phyloP scores from a whole-genome alignment of 1,140 invertebrate genomes.

The Aphelenchoides fujianensis region DNA sequence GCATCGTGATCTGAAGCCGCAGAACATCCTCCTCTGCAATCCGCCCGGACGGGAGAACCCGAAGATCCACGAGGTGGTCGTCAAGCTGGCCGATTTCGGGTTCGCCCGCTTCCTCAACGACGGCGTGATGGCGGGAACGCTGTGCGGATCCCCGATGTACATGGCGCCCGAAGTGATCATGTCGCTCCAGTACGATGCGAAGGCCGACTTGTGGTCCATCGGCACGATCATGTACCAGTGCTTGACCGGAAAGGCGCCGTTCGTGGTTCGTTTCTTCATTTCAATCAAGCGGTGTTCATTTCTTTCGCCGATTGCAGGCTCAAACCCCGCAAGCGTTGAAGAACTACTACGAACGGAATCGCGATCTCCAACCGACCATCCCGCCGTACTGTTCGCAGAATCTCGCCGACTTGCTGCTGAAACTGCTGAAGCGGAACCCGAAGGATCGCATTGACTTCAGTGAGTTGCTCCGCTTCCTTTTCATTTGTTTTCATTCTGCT shows the following conservation, averaged over 20 bases:
- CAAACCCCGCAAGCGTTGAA: slow-evolving; percentile 96
- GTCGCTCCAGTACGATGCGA: slow-evolving; percentile 96
- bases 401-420: slow-evolving; percentile 78
- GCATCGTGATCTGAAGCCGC: slow-evolving; percentile 89
- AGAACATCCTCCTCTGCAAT: slow-evolving; percentile 64
- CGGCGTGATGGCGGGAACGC: slow-evolving; percentile 96
- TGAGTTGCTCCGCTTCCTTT: slow-evolving; percentile 36
- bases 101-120: slow-evolving; percentile 96
- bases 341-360: slow-evolving; percentile 91
- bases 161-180: slow-evolving; percentile 99
- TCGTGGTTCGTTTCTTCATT: slow-evolving; percentile 65
- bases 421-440: slow-evolving; percentile 84
- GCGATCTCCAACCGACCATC: slow-evolving; percentile 89
- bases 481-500: slow-evolving; percentile 10
- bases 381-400: slow-evolving; percentile 82
- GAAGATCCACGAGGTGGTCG: slow-evolving; percentile 80
- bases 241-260: slow-evolving; percentile 94
- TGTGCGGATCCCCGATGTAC: slow-evolving; percentile 99
- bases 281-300: slow-evolving; percentile 12
- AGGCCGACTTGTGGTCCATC: slow-evolving; percentile 85
- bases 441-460: slow-evolving; percentile 87
- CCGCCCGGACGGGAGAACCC: slow-evolving; percentile 72
- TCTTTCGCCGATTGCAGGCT: slow-evolving; percentile 68
- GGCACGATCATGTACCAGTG: slow-evolving; percentile 99
- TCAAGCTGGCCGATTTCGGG: slow-evolving; percentile 95